Percentiles rank a stretch among this genome's conserved stretches.
phyloP scores from a whole-genome alignment of 2,113 vertebrate genomes.

The Leuciscus idus region DNA sequence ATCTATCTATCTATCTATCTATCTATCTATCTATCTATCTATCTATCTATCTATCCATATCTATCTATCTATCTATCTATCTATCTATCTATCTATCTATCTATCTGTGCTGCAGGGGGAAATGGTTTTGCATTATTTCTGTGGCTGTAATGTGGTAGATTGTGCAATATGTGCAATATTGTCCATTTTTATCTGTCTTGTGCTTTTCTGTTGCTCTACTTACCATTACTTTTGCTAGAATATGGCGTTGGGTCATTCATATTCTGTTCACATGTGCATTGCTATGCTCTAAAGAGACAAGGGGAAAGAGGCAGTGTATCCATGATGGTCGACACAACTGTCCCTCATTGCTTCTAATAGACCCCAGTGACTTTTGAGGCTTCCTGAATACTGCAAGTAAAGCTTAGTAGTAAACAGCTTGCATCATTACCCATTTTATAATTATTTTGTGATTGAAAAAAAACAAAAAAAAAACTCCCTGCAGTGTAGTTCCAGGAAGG shows the following conservation, averaged over 20 bases:
- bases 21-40: slow-evolving; percentile 41
- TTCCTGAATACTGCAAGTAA: slow-evolving; percentile 36
- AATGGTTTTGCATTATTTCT: slow-evolving; percentile 33
- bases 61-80: slow-evolving; percentile 29
- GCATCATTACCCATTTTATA: slow-evolving; percentile 20
- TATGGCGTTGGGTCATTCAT: slow-evolving; percentile 63
- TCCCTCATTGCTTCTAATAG: slow-evolving; percentile 45
- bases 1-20: slow-evolving; percentile 38
- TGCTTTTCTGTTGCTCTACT: slow-evolving; percentile 59
- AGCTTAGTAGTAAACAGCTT: slow-evolving; percentile 43
- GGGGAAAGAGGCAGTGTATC: slow-evolving; percentile 51
- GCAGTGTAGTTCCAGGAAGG: slow-evolving; percentile 23
- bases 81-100: slow-evolving; percentile 35
- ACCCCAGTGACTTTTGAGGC: slow-evolving; percentile 44
- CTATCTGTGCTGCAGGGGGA: not conserved
- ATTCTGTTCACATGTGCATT: slow-evolving; percentile 60
- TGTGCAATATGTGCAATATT: slow-evolving; percentile 39
- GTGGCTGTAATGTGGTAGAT: slow-evolving; percentile 42
- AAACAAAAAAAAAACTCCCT: not conserved
- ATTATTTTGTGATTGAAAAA: slow-evolving; percentile 29
- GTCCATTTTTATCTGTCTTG: not conserved
- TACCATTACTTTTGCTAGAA: slow-evolving; percentile 61
- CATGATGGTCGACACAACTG: slow-evolving; percentile 38
- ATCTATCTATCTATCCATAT: slow-evolving; percentile 30
- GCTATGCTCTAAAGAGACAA: slow-evolving; percentile 56